phyloP scores from a whole-genome alignment of 2,888 invertebrate genomes.

The Xanthia icteritia region DNA sequence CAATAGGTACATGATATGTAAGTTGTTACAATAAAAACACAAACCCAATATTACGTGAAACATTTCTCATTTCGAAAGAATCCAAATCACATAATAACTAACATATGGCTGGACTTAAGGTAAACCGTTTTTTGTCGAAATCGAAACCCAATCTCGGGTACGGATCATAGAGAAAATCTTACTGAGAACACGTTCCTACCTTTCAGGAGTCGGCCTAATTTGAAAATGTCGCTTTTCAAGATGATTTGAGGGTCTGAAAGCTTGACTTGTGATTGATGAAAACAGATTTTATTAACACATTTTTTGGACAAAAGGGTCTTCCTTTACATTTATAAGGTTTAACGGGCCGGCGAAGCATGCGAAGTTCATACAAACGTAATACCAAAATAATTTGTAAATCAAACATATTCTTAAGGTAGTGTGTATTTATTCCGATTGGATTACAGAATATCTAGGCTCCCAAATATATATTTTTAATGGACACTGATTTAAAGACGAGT shows the following conservation, averaged over 20 bases:
- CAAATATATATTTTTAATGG: no score
- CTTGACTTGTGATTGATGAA: slow-evolving; percentile 24
- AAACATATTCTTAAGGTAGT: no score
- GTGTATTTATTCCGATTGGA: no score
- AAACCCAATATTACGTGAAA: background rate
- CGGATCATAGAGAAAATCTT: slow-evolving; percentile 24
- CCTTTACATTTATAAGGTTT: background rate
- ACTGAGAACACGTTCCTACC: background rate
- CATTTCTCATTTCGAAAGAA: slow-evolving; percentile 6
- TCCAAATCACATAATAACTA: slow-evolving; percentile 27
- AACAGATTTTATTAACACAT: slow-evolving; percentile 13
- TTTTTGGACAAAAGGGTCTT: background rate
- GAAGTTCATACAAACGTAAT: no score
- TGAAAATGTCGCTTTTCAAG: slow-evolving; percentile 18
- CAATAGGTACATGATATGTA: no score
- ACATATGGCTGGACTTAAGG: background rate
- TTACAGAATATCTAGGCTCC: no score
- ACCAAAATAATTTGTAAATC: no score
- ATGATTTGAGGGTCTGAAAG: slow-evolving; percentile 19
- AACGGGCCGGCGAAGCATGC: no score
- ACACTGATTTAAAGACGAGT: no score
- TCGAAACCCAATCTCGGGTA: slow-evolving; percentile 26
- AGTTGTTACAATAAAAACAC: background rate
- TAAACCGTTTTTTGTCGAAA: slow-evolving; percentile 16
- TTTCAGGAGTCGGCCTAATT: slow-evolving; percentile 33